These are phyloP conservation scores for Aplocera efformata DNA, from an alignment of 2,888 invertebrate genomes.

Conservation along the genomic window DNA sequence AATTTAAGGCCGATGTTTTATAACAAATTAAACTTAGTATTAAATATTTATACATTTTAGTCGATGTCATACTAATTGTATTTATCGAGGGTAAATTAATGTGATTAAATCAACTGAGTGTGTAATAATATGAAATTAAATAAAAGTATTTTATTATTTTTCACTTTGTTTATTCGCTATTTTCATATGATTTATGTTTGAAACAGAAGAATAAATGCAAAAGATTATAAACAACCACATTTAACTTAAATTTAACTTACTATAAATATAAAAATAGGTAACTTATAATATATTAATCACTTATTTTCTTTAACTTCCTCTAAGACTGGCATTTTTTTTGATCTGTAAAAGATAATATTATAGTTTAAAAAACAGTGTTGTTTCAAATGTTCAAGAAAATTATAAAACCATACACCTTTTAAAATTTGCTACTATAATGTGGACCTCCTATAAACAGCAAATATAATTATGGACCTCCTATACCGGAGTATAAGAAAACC, in stretches of 20 bases:
- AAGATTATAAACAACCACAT: constrained; percentile 9
- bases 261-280: constrained; percentile 30
- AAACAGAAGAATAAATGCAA: constrained; percentile 15
- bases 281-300: constrained; percentile 28
- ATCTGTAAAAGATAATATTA: constrained; percentile 52
- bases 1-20: no score
- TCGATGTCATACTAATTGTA: constrained; percentile 3
- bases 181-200: no score
- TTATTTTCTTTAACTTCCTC: constrained; percentile 50
- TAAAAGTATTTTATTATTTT: constrained; percentile 24
- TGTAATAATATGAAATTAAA: constrained; percentile 16
- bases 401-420: no score
- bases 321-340: constrained; percentile 43
- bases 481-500: no score
- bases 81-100: constrained; percentile 12
- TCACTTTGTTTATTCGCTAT: neutral
- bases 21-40: no score
- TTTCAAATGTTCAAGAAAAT: no score
- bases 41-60: constrained; percentile 3
- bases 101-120: constrained; percentile 31
- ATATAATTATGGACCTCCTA: no score
- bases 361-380: no score
- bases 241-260: constrained; percentile 15
- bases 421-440: no score
- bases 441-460: no score